Conservation (phyloP, 1,140 invertebrate genomes). For the Pentalonia nigronervosa region DNA sequence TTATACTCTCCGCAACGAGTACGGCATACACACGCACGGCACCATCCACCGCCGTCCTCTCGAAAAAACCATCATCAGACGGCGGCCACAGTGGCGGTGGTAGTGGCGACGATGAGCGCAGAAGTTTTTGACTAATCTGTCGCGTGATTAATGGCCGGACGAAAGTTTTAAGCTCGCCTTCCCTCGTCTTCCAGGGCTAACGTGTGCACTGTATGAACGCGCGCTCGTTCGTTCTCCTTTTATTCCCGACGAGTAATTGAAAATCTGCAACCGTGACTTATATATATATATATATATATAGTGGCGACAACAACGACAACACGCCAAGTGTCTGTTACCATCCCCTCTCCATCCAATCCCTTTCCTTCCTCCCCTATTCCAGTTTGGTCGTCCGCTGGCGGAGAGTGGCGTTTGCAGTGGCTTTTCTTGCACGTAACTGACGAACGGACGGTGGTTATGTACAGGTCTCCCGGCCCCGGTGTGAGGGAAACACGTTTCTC, state of each 20-base stretch:
- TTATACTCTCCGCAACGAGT: neutral
- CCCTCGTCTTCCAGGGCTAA: neutral
- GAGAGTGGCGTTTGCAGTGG: neutral
- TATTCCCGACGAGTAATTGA: slow-evolving; percentile 42
- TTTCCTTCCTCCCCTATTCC: too few species aligned
- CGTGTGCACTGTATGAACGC: neutral
- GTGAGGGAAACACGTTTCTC: neutral
- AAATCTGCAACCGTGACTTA: slow-evolving; percentile 24
- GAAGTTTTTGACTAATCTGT: slow-evolving; percentile 56
- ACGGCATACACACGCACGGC: neutral
- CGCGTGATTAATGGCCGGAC: slow-evolving; percentile 56
- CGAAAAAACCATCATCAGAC: slow-evolving; percentile 25
- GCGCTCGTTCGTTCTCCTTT: slow-evolving; percentile 10
- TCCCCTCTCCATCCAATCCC: neutral
- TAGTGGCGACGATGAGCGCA: slow-evolving; percentile 5
- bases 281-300: neutral
- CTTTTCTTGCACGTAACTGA: neutral
- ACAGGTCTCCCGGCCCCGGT: neutral
- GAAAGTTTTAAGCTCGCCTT: slow-evolving; percentile 31
- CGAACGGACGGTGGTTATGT: neutral
- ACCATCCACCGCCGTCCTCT: neutral
- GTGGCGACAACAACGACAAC: slow-evolving; percentile 29
- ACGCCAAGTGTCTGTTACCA: slow-evolving; percentile 19
- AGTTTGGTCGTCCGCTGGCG: neutral
- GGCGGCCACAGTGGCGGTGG: neutral